Evolutionary conservation across 2,113 vertebrate species (phyloP).

Genomic region (Panthera uncia): DNA sequence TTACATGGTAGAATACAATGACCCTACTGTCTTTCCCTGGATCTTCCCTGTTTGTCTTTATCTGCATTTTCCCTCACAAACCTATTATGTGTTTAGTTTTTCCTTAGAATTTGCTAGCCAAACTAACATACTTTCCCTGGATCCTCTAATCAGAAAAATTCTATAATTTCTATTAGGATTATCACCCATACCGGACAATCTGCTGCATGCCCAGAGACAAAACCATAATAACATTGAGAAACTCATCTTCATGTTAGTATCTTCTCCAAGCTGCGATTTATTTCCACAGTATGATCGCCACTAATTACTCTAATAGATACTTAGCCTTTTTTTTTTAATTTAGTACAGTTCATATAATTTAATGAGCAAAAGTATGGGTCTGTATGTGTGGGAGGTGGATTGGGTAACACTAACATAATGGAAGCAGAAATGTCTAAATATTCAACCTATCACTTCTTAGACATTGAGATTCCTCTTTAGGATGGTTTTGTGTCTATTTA

Average conservation of each 20-base stretch:
- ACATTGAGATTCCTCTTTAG: background rate
- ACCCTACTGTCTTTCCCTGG: background rate
- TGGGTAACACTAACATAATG: background rate
- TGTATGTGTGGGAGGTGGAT: fast-evolving
- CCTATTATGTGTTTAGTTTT: background rate
- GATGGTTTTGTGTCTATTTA: background rate
- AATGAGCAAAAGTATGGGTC: background rate
- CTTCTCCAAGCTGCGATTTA: background rate
- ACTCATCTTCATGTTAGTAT: background rate
- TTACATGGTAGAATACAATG: background rate
- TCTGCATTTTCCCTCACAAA: background rate
- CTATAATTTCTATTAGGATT: background rate
- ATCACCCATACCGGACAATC: background rate
- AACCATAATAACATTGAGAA: background rate
- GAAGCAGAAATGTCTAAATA: background rate
- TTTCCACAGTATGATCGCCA: background rate
- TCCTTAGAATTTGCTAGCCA: background rate
- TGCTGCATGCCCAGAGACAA: background rate
- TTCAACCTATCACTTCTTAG: background rate
- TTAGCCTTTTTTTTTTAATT: background rate
- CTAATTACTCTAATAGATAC: background rate
- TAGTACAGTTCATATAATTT: background rate
- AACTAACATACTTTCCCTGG: background rate
- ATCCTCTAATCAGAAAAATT: background rate
- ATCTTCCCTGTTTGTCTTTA: background rate